These are phyloP conservation scores for Gobiocypris rarus DNA, from an alignment of 2,113 vertebrate genomes.

Conservation along the genomic window DNA sequence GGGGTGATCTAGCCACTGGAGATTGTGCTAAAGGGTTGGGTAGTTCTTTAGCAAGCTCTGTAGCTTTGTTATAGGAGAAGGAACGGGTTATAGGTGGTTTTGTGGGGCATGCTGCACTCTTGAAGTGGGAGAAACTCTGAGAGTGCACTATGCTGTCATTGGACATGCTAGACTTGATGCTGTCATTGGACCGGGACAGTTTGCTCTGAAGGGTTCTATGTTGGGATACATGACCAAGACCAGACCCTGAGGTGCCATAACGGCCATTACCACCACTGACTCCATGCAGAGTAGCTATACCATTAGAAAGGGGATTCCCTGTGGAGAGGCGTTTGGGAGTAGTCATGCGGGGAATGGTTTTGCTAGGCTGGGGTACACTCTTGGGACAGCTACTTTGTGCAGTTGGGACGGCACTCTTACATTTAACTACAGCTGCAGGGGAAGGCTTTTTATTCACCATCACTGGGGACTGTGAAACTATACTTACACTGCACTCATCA, in stretches of 20 bases:
- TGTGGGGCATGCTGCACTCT: slow-evolving; percentile 78
- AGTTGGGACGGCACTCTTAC: slow-evolving; percentile 8
- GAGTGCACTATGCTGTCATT: slow-evolving; percentile 86
- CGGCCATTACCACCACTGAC: slow-evolving; percentile 34
- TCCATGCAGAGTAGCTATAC: slow-evolving; percentile 30
- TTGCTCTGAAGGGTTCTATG: slow-evolving; percentile 76
- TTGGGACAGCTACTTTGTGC: slow-evolving; percentile 31
- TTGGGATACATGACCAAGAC: slow-evolving; percentile 67
- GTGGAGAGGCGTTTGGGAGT: slow-evolving; percentile 13
- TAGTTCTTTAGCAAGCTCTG: slow-evolving; percentile 80
- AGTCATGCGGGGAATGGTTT: slow-evolving; percentile 23
- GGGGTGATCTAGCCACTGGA: slow-evolving; percentile 40
- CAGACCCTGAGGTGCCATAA: slow-evolving; percentile 59
- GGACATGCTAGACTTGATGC: slow-evolving; percentile 68
- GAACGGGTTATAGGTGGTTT: slow-evolving; percentile 77
- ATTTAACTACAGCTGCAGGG: slow-evolving; percentile 44
- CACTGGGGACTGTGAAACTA: slow-evolving; percentile 44
- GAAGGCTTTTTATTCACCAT: slow-evolving; percentile 52
- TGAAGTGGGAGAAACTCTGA: slow-evolving; percentile 90
- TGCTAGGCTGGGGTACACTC: slow-evolving; percentile 55
- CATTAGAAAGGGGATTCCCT: slow-evolving; percentile 1
- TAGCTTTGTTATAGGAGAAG: slow-evolving; percentile 82
- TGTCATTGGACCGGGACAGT: slow-evolving; percentile 83
- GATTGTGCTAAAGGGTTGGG: slow-evolving; percentile 59
- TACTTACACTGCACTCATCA: slow-evolving; percentile 25